Evolutionary conservation across 2,113 vertebrate genomes (phyloP).

Genomic region (Nyctereutes procyonoides): DNA sequence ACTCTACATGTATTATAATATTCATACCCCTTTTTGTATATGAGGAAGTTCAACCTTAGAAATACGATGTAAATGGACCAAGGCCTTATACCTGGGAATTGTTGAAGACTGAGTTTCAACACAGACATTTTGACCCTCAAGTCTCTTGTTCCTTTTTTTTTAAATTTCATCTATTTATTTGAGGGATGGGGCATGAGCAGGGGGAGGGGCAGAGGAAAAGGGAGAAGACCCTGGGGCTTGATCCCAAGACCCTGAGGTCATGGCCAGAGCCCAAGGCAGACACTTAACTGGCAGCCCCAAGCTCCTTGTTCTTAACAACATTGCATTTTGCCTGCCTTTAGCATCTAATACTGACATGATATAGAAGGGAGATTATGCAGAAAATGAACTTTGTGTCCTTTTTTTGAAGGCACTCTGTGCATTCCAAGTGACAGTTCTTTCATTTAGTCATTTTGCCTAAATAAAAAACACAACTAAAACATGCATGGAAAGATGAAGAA

Average conservation of each 20-base stretch:
- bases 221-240: neutral
- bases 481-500: neutral
- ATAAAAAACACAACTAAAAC: slow-evolving; percentile 14
- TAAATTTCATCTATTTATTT: neutral
- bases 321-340: slow-evolving; percentile 11
- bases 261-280: neutral
- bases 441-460: too few relatives aligned
- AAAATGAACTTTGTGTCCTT: neutral
- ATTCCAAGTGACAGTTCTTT: too few relatives aligned
- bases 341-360: neutral
- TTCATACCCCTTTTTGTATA: neutral
- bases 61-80: neutral
- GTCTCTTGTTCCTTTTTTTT: neutral
- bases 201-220: neutral
- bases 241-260: neutral
- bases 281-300: neutral
- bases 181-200: neutral
- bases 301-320: neutral
- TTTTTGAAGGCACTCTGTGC: neutral
- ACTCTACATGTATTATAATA: slow-evolving; percentile 4
- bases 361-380: neutral
- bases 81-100: neutral
- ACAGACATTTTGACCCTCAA: neutral
- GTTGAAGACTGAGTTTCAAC: neutral
- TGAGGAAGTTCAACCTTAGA: slow-evolving; percentile 1